Evolutionary conservation across 2,797 vertebrate genomes (phyloP).

Genomic region (Tragopan temminckii): DNA sequence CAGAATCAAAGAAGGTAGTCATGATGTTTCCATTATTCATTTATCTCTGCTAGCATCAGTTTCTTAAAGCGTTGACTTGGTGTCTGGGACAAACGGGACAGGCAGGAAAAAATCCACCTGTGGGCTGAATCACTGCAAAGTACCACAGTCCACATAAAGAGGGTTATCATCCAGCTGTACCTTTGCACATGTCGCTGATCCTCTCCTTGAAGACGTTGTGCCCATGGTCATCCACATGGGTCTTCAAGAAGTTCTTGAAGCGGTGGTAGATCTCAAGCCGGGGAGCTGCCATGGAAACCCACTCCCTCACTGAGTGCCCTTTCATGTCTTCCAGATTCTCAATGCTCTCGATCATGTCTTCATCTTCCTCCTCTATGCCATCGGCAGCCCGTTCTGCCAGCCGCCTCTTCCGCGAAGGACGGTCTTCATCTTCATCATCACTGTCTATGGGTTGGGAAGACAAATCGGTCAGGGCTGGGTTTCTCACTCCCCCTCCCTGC

Average conservation of each 20-base stretch:
- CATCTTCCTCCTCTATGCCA: slow-evolving; percentile 87
- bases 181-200: slow-evolving; percentile 99
- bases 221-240: slow-evolving; percentile 94
- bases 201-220: slow-evolving; percentile 99
- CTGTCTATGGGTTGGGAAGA: slow-evolving; percentile 84
- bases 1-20: slow-evolving; percentile 35
- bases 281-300: slow-evolving; percentile 97
- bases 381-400: slow-evolving; percentile 92
- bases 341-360: slow-evolving; percentile 99
- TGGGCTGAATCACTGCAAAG: not conserved
- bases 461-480: not conserved
- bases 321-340: slow-evolving; percentile 99
- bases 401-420: slow-evolving; percentile 88
- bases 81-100: not conserved
- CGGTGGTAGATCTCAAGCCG: slow-evolving; percentile 97
- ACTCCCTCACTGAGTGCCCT: slow-evolving; percentile 95
- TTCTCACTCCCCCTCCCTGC: not conserved
- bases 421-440: slow-evolving; percentile 94
- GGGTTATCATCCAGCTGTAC: slow-evolving; percentile 69
- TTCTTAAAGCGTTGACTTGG: slow-evolving; percentile 35
- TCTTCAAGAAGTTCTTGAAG: slow-evolving; percentile 98
- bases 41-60: not conserved
- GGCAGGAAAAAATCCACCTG: not conserved
- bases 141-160: accelerated
- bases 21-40: slow-evolving; percentile 18